A percentile compares a stretch with the other conserved stretches of the same genome.
Conservation (phyloP, 1,140 invertebrate species). For the Drosophila pandora region DNA sequence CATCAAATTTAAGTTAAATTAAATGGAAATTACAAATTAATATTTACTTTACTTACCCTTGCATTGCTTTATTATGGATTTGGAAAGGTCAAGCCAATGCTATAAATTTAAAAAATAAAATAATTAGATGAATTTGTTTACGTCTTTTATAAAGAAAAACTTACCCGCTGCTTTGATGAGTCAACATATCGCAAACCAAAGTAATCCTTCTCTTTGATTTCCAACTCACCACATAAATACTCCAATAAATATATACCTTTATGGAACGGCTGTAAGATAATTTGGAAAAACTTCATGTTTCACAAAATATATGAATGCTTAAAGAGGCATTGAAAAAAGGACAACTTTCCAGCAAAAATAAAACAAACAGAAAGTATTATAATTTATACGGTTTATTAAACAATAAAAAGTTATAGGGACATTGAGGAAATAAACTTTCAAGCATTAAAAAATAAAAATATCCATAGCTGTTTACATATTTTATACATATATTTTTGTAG, state of each 20-base stretch:
- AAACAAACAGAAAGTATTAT: not conserved
- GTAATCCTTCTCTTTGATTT: constrained; percentile 98
- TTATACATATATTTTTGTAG: not conserved
- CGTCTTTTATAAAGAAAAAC: constrained; percentile 38
- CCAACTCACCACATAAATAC: constrained; percentile 96
- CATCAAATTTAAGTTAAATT: not conserved
- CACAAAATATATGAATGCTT: not conserved
- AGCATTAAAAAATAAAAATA: no score
- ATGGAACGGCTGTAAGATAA: constrained; percentile 90
- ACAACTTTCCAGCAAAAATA: no score
- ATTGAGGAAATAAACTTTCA: not conserved
- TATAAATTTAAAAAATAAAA: constrained; percentile 84
- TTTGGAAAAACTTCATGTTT: not conserved
- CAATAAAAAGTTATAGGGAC: no score
- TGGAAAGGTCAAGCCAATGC: constrained; percentile 98
- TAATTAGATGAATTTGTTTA: not conserved
- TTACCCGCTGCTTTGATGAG: constrained; percentile 94
- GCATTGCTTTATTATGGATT: constrained; percentile 96
- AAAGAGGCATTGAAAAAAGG: not conserved
- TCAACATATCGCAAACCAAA: constrained; percentile 98
- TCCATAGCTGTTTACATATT: no score
- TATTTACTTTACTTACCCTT: constrained; percentile 89
- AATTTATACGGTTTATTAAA: no score
- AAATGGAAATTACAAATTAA: not conserved
- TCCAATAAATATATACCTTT: constrained; percentile 97